phyloP scores from a whole-genome alignment of 2,113 vertebrate genomes.

The Triplophysa dalaica region DNA sequence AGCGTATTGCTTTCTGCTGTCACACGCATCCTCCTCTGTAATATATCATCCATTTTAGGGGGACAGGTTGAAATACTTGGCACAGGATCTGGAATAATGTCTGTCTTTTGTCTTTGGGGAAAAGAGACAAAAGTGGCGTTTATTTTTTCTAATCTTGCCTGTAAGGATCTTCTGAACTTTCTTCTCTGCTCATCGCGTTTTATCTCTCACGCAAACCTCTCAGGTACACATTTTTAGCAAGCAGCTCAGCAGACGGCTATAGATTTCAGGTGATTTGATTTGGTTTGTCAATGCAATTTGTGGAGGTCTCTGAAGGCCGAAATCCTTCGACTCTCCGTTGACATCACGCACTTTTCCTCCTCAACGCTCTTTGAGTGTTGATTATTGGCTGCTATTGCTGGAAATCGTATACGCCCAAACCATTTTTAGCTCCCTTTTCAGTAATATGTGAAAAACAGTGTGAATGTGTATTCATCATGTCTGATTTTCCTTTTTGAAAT shows the following conservation, averaged over 20 bases:
- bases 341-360: slow-evolving; percentile 13
- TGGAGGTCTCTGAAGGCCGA: slow-evolving; percentile 4
- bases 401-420: neutral
- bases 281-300: slow-evolving; percentile 38
- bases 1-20: slow-evolving; percentile 47
- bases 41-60: slow-evolving; percentile 57
- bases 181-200: neutral
- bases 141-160: slow-evolving; percentile 23
- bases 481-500: too few relatives aligned
- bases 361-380: neutral
- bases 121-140: slow-evolving; percentile 26
- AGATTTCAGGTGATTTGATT: slow-evolving; percentile 51
- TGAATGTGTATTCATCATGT: neutral
- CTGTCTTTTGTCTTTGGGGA: slow-evolving; percentile 41
- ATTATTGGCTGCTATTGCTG: slow-evolving; percentile 8
- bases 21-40: slow-evolving; percentile 21
- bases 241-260: slow-evolving; percentile 34
- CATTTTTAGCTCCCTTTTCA: neutral
- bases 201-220: slow-evolving; percentile 25
- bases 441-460: neutral
- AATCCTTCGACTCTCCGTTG: slow-evolving; percentile 23
- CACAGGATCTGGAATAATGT: slow-evolving; percentile 50
- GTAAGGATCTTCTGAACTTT: slow-evolving; percentile 27
- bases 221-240: slow-evolving; percentile 37
- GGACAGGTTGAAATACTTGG: slow-evolving; percentile 47